Base-by-base conservation (phyloP, 2,888 invertebrate species). In the Pterostichus madidus region DNA sequence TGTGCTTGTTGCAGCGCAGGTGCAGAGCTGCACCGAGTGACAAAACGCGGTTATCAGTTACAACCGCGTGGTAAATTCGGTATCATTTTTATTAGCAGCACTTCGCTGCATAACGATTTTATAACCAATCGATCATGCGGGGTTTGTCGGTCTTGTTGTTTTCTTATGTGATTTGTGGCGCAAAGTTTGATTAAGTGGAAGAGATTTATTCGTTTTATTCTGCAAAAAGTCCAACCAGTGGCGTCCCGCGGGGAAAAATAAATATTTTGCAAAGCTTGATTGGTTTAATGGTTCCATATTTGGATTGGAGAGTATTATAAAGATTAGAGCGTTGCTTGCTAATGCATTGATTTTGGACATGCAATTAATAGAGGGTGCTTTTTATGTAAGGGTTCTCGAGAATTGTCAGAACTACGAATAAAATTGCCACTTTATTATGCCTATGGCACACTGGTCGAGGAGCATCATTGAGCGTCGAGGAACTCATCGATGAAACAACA, bases 161-260 rank as follows among this genome's bases (percentile, higher is more conserved):
- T 71, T 71, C 68, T 71, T 71, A 71, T 71, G 44, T 71, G 68
- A 71, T 71, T 71, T 71, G 68, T 44, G 68, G 68, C 68, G 24
- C 46, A 44, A 71, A 71, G 17, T 71, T 71, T 44, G 68, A 71
- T 71, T 71, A 71, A 71, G 44, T 71, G 44, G 44, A 71, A 71
- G 17, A 71, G 68, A 71, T 71, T 71, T 71, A 71, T 71, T 71
- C 68, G 68, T 39, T 56, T 17, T 17, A 56, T 56, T 13, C 17
- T 15, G 56, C 17, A 39, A 17, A 56, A 56, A 56, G 17, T 15
- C 7, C 56, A 15, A 17, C 5, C 56, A 39, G 5, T 6, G 56
- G 24, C 8, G 56, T 17, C 56, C 56, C 56, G 56, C 56, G 24
- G 13, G 3, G 17, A 56, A 17, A 56, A 56, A 56, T 56, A 56